Percentiles rank a stretch among this genome's conserved stretches.
phyloP scores from a whole-genome alignment of 2,113 vertebrate species.

The Cheilinus undulatus region DNA sequence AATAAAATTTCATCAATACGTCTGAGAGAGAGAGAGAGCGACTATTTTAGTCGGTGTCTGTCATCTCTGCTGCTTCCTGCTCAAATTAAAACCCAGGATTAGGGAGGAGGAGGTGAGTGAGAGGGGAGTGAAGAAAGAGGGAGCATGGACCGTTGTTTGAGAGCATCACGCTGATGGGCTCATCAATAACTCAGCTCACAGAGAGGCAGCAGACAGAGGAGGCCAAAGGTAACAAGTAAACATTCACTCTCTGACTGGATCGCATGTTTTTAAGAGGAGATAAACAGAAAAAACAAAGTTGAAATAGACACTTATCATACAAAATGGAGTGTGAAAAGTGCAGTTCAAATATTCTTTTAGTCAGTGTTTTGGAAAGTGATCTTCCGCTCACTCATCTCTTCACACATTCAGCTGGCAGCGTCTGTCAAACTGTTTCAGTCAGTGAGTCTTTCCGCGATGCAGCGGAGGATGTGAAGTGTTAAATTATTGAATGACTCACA shows the following conservation, averaged over 20 bases:
- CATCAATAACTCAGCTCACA: conserved; percentile 53
- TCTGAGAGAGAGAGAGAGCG: neutral
- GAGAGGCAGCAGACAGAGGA: conserved; percentile 38
- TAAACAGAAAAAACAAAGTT: neutral
- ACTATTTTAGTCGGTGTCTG: conserved; percentile 26
- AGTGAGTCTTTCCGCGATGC: conserved; percentile 3
- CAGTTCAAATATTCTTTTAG: neutral
- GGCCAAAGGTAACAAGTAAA: conserved; percentile 36
- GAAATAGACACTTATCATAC: neutral
- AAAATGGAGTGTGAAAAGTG: neutral
- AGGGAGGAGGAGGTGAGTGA: neutral
- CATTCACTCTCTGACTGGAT: neutral
- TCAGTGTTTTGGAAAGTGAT: conserved; percentile 7
- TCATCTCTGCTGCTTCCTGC: conserved; percentile 27
- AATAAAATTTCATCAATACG: conserved; percentile 47
- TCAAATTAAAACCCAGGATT: conserved; percentile 50
- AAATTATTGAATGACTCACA: neutral
- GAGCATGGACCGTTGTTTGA: conserved; percentile 17
- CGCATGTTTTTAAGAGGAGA: neutral
- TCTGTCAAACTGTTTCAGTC: conserved; percentile 8
- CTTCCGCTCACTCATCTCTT: neutral
- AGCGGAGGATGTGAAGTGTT: neutral
- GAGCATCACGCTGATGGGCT: conserved; percentile 46
- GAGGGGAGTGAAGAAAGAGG: neutral
- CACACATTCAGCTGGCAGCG: conserved; percentile 19